A percentile compares a stretch with the other conserved stretches of the same genome.
Conservation (phyloP, 1,140 invertebrate species). For the Stegodyphus dumicola region DNA sequence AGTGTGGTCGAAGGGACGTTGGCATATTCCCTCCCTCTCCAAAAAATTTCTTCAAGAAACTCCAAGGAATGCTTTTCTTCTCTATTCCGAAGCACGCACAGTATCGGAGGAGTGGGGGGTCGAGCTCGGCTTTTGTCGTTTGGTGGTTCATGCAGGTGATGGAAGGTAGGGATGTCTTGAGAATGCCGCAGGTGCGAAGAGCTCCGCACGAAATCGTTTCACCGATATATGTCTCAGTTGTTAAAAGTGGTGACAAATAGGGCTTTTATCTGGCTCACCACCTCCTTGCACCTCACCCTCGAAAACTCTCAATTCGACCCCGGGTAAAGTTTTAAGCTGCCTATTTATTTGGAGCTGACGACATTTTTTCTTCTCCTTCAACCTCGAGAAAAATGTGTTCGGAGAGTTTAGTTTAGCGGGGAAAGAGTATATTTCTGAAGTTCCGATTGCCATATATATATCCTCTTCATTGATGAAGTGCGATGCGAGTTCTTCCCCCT, state of each 20-base stretch:
- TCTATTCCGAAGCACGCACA: background rate
- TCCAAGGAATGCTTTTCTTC: background rate
- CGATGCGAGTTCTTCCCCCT: too few relatives aligned
- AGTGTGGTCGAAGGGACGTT: too few relatives aligned
- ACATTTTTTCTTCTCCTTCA: background rate
- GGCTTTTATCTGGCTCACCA: slow-evolving; percentile 18
- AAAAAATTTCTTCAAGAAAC: background rate
- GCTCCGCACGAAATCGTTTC: slow-evolving; percentile 11
- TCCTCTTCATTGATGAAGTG: too few relatives aligned
- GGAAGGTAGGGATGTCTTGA: slow-evolving; percentile 17
- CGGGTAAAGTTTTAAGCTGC: background rate
- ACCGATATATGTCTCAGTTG: slow-evolving; percentile 17
- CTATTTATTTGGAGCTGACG: background rate
- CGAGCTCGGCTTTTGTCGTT: background rate
- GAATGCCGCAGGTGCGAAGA: slow-evolving; percentile 27
- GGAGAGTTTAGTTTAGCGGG: background rate
- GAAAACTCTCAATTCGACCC: too few relatives aligned
- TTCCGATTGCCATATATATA: too few relatives aligned
- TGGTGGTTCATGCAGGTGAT: slow-evolving; percentile 4
- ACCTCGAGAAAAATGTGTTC: background rate
- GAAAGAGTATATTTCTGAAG: too few relatives aligned
- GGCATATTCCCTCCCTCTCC: background rate
- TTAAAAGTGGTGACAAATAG: slow-evolving; percentile 38
- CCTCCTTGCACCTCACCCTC: too few relatives aligned
- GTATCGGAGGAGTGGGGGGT: background rate